Evolutionary conservation across 1,140 invertebrate species (phyloP), one percentile per base, ranked within the genome.

Genomic region (Teleogryllus occipitalis): DNA sequence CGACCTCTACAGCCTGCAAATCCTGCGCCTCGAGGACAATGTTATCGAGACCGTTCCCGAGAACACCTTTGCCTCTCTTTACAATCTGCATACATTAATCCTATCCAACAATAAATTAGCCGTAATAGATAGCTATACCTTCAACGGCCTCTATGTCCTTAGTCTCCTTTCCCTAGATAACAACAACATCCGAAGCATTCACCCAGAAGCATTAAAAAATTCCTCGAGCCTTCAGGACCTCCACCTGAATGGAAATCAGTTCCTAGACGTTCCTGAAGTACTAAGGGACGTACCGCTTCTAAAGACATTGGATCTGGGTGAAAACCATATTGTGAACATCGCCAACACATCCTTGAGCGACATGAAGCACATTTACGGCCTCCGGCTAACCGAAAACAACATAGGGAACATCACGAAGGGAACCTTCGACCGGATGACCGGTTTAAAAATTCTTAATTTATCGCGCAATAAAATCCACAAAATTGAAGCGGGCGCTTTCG

Each of bases 201-300:
- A 96, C 83, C 88, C 90, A 76, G 92, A 93, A 82, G 92, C 96
- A 46, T 90, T 97, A 81, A 90, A 90, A 85, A 98, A 96, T 85
- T 93, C 93, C 83, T 93, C 93, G 75, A 92, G 91, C 81, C 87
- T 98, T 78, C 92, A 95, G 86, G 95, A 97, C 85, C 87, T 98
- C 76, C 95, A 97, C 88, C 88, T 98, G 77, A 95, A 96, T 86
- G 92, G 93, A 82, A 98, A 98, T 86, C 91, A 93, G 84, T 87
- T 98, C 81, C 89, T 90, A 81, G 88, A 91, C 81, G 91, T 98
- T 75, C 97, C 97, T n/a, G 89, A 91, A 82, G 95, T 94, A n/a
- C 85, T 98, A 27, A 89, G 90, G 83, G 91, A 92, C 84, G 91
- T 97, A 80, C 92, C 92, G 10, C 89, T 93, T 82, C 87, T 98